These are phyloP conservation scores for Drosophila kokeensis DNA, from an alignment of 2,888 invertebrate species.

Conservation along the genomic window DNA sequence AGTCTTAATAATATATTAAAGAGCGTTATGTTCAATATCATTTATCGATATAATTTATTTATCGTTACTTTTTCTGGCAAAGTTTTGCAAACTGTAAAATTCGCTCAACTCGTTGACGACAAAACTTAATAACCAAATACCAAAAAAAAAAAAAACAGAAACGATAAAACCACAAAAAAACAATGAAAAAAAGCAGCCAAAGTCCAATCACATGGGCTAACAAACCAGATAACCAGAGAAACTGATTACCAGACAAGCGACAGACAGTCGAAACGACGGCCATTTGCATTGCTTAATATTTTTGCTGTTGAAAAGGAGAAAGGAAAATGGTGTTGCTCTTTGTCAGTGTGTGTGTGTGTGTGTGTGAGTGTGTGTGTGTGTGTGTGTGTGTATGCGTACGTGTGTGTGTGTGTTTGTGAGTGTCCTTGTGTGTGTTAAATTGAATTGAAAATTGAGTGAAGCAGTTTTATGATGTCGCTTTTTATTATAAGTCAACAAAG, in stretches of 20 bases:
- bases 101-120: conserved; percentile 41
- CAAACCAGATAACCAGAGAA: conserved; percentile 20
- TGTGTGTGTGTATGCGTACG: too few relatives aligned
- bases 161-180: neutral
- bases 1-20: neutral
- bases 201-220: conserved; percentile 38
- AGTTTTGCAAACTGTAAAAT: neutral
- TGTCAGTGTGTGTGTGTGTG: conserved; percentile 1
- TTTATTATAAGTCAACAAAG: conserved; percentile 55
- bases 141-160: conserved; percentile 1
- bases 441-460: conserved; percentile 65
- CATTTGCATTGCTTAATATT: conserved; percentile 47
- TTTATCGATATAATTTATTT: too few relatives aligned
- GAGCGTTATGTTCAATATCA: neutral
- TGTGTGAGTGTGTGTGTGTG: neutral
- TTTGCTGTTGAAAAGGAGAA: neutral
- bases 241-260: conserved; percentile 14
- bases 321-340: neutral
- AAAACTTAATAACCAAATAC: conserved; percentile 10
- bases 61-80: neutral
- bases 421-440: conserved; percentile 26
- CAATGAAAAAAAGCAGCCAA: neutral
- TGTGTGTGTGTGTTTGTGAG: neutral
- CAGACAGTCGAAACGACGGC: conserved; percentile 23
- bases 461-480: conserved; percentile 58